Evolutionary conservation across 2,888 invertebrate species (phyloP).

Genomic region (Acronicta leporina): DNA sequence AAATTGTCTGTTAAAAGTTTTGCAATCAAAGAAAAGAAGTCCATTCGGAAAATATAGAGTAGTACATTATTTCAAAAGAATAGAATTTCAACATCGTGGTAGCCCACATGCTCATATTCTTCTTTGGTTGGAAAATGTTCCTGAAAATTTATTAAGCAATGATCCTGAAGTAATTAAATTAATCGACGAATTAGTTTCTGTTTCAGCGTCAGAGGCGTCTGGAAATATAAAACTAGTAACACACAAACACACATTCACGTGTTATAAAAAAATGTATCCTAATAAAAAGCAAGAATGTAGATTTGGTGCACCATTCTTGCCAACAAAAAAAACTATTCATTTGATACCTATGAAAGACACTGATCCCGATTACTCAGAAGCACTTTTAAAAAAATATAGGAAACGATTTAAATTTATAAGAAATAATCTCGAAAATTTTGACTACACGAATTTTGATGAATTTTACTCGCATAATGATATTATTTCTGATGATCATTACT

Average conservation of each 20-base stretch:
- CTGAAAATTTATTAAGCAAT: slow-evolving; percentile 53
- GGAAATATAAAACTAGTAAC: slow-evolving; percentile 59
- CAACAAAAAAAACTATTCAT: slow-evolving; percentile 48
- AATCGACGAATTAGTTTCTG: slow-evolving; percentile 59
- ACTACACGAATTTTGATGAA: slow-evolving; percentile 57
- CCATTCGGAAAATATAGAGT: slow-evolving; percentile 65
- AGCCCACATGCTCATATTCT: slow-evolving; percentile 67
- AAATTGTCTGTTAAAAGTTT: slow-evolving; percentile 53
- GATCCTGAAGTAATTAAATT: slow-evolving; percentile 47
- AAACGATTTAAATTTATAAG: slow-evolving; percentile 42
- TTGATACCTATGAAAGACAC: slow-evolving; percentile 61
- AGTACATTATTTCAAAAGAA: slow-evolving; percentile 61
- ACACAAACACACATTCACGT: slow-evolving; percentile 63
- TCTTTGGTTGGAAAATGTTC: slow-evolving; percentile 68
- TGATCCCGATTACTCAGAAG: slow-evolving; percentile 10
- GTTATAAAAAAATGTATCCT: slow-evolving; percentile 56
- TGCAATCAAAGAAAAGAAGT: slow-evolving; percentile 58
- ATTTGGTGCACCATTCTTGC: slow-evolving; percentile 66
- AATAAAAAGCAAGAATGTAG: slow-evolving; percentile 57
- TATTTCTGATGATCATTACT: slow-evolving; percentile 59
- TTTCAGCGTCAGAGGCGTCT: slow-evolving; percentile 58
- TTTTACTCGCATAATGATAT: slow-evolving; percentile 60
- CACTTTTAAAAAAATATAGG: slow-evolving; percentile 52
- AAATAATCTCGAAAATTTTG: slow-evolving; percentile 59
- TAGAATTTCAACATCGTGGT: slow-evolving; percentile 69